A percentile compares a stretch with the other conserved stretches of the same genome.
Conservation (phyloP, 2,113 vertebrate genomes). For the Dolichotis patagonum region DNA sequence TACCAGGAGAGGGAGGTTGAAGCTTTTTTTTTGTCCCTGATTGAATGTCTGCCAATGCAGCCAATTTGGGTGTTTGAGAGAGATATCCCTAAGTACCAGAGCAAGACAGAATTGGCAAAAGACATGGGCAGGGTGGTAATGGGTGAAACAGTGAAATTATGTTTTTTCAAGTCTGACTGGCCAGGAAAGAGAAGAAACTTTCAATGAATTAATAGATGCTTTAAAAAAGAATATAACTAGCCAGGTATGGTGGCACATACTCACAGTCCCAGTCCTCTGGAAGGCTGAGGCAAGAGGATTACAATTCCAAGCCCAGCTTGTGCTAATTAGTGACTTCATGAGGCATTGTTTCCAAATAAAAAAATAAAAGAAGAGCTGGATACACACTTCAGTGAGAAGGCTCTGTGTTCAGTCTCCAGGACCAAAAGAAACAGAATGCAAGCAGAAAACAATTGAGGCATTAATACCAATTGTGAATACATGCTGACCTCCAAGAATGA, state of each 20-base stretch:
- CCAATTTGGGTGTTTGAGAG: neutral
- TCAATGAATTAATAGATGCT: neutral
- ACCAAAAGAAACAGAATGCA: neutral
- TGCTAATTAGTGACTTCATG: neutral
- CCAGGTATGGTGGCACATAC: neutral
- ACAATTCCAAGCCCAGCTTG: neutral
- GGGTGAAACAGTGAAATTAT: fast-evolving
- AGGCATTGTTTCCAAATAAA: neutral
- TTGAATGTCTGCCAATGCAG: neutral
- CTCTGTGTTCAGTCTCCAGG: neutral
- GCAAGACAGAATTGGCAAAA: neutral
- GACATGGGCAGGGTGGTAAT: too few species aligned
- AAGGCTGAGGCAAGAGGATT: neutral
- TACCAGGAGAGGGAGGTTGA: neutral
- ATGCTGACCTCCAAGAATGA: neutral
- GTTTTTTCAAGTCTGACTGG: neutral
- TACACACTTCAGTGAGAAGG: neutral
- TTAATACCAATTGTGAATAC: neutral
- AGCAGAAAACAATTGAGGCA: neutral
- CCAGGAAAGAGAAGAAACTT: neutral
- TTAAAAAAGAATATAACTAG: neutral
- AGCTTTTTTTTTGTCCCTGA: neutral
- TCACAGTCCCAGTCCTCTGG: neutral
- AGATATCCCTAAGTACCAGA: neutral
- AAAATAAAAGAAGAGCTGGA: neutral